Conservation (phyloP, 2,888 invertebrate species). For the Orthosia gothica region DNA sequence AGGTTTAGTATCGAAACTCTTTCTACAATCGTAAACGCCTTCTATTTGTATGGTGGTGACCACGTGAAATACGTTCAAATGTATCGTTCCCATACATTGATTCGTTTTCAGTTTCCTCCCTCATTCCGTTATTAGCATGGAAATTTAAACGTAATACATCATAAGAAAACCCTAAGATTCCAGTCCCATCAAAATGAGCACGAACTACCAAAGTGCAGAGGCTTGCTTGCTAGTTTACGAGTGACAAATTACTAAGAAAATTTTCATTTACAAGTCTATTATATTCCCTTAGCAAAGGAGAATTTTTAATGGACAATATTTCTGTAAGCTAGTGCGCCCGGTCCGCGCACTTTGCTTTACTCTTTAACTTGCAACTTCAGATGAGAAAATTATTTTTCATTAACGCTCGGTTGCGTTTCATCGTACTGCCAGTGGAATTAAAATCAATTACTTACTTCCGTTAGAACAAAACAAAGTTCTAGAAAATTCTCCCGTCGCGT, state of each 20-base stretch:
- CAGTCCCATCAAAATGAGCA: conserved; percentile 28
- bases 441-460: conserved; percentile 86
- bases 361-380: conserved; percentile 82
- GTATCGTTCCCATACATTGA: no score
- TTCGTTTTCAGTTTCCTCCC: no score
- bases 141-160: conserved; percentile 47
- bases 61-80: no score
- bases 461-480: conserved; percentile 82
- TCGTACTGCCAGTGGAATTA: conserved; percentile 84
- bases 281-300: conserved; percentile 66
- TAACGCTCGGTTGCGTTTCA: conserved; percentile 84
- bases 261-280: conserved; percentile 68
- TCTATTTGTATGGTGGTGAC: no score
- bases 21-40: no score
- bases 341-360: conserved; percentile 68
- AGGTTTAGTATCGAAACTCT: no score
- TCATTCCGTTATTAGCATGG: conserved; percentile 38
- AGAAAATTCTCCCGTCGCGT: conserved; percentile 74
- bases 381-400: conserved; percentile 88
- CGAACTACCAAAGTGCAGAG: conserved; percentile 38
- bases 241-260: conserved; percentile 58
- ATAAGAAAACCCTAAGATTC: conserved; percentile 34
- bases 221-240: conserved; percentile 44
- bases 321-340: conserved; percentile 69
- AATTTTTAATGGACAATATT: conserved; percentile 81